phyloP scores from a whole-genome alignment of 1,140 invertebrate genomes.

The Macrobrachium nipponense region DNA sequence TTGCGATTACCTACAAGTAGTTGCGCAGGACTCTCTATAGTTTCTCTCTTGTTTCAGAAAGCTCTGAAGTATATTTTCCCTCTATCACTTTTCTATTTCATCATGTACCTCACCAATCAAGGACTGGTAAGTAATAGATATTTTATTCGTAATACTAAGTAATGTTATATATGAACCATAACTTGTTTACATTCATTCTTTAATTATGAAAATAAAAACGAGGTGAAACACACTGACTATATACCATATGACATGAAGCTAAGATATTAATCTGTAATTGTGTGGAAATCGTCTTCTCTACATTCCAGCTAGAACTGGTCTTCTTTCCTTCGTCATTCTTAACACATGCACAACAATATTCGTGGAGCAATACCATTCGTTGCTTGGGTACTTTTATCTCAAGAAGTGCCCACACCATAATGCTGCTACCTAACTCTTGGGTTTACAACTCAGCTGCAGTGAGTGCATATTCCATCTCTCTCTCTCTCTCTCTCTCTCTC shows the following conservation, averaged over 20 bases:
- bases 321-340: slow-evolving; percentile 41
- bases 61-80: slow-evolving; percentile 40
- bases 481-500: slow-evolving; percentile 26
- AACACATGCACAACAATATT: slow-evolving; percentile 51
- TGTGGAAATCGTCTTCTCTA: too few relatives aligned
- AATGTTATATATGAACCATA: not conserved
- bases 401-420: slow-evolving; percentile 29
- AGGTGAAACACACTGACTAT: too few relatives aligned
- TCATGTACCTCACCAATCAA: slow-evolving; percentile 53
- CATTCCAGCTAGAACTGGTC: slow-evolving; percentile 31
- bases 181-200: not conserved
- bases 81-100: slow-evolving; percentile 33
- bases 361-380: slow-evolving; percentile 47
- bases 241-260: too few relatives aligned
- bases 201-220: not conserved
- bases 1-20: not conserved
- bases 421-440: not conserved
- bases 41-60: slow-evolving; percentile 35
- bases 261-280: too few relatives aligned
- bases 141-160: not conserved
- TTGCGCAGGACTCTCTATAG: not conserved
- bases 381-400: slow-evolving; percentile 49
- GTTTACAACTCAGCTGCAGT: slow-evolving; percentile 2
- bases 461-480: not conserved
- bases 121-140: slow-evolving; percentile 39